Evolutionary conservation across 2,113 vertebrate genomes (phyloP).

Genomic region (Rhinogobius similis): DNA sequence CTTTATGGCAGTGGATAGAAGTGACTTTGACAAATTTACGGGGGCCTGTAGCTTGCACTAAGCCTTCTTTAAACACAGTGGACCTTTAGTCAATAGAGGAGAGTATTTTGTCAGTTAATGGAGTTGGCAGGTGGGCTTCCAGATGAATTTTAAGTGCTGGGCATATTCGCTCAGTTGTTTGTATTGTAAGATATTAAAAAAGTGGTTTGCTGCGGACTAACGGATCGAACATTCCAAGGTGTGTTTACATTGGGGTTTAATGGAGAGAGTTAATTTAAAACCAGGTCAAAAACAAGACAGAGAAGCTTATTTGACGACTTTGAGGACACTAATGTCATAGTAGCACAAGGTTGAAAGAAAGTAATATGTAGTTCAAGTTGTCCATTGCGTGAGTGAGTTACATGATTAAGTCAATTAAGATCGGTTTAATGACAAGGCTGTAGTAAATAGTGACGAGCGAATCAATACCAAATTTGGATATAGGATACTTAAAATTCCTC

Average conservation of each 20-base stretch:
- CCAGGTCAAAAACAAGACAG: neutral
- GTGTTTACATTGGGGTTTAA: neutral
- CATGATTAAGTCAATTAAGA: no score
- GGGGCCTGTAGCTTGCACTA: constrained; percentile 6
- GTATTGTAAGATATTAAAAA: neutral
- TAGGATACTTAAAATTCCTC: no score
- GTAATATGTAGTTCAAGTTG: neutral
- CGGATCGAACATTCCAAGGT: neutral
- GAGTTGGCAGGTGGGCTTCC: neutral
- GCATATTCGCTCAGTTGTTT: neutral
- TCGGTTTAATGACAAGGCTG: no score
- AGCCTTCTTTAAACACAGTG: neutral
- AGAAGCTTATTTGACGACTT: neutral
- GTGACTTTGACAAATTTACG: neutral
- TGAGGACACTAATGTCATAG: neutral
- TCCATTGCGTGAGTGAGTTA: neutral
- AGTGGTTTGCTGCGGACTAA: neutral
- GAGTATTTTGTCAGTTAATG: neutral
- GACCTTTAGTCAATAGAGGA: constrained; percentile 15
- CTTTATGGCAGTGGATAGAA: neutral
- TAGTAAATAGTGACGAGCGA: no score
- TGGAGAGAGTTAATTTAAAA: neutral
- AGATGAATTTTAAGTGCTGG: neutral
- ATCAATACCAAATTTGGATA: no score
- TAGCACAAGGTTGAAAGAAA: no score